phyloP scores from a whole-genome alignment of 2,888 invertebrate genomes.

The Clepsis dumicolana region DNA sequence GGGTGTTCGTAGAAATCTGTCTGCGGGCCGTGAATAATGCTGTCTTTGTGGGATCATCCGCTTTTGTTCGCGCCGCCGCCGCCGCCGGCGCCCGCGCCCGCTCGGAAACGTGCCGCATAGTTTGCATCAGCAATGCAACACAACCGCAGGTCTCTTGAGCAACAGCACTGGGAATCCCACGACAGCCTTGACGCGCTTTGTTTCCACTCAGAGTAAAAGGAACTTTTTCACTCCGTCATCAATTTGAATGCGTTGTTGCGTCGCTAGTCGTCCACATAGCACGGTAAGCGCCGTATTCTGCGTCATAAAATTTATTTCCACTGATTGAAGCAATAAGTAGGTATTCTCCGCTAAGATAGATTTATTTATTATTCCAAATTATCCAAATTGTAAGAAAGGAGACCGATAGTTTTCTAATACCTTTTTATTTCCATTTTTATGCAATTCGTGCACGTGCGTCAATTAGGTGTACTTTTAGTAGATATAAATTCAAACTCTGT shows the following conservation, averaged over 20 bases:
- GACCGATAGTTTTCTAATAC: conserved; percentile 24
- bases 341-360: neutral
- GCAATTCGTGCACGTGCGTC: conserved; percentile 7
- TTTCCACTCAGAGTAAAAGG: conserved; percentile 62
- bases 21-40: conserved; percentile 41
- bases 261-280: neutral
- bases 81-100: conserved; percentile 47
- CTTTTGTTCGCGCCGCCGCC: conserved; percentile 46
- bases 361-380: conserved; percentile 23
- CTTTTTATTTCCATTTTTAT: conserved; percentile 16
- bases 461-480: conserved; percentile 3
- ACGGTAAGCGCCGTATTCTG: conserved; percentile 10
- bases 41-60: conserved; percentile 62
- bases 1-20: conserved; percentile 66
- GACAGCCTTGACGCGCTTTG: conserved; percentile 73
- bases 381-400: conserved; percentile 20
- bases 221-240: conserved; percentile 52
- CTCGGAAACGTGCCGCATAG: conserved; percentile 68
- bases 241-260: conserved; percentile 31
- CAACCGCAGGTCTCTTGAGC: conserved; percentile 67
- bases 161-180: conserved; percentile 65
- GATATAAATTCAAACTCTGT: neutral
- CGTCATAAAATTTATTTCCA: conserved; percentile 22
- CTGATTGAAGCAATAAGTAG: neutral
- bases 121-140: conserved; percentile 54